These are phyloP conservation scores for Phymatocera aterrima DNA, from an alignment of 2,888 invertebrate species.

Conservation along the genomic window DNA sequence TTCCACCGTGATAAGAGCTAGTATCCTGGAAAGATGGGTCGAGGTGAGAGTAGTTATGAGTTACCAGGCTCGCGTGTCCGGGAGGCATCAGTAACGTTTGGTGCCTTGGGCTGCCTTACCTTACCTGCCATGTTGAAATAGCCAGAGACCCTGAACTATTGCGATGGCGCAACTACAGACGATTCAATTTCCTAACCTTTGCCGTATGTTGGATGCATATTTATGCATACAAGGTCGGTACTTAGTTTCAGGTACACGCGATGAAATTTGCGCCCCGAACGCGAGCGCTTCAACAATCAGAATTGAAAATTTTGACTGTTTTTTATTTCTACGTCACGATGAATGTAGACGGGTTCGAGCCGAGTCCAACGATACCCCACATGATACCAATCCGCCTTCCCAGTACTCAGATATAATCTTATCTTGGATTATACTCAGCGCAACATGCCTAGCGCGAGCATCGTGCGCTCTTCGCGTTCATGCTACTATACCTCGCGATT, in stretches of 20 bases:
- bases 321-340: not conserved
- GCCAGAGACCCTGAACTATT: slow-evolving; percentile 33
- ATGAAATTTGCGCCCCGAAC: not conserved
- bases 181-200: not conserved
- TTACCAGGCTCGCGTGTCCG: slow-evolving; percentile 49
- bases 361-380: slow-evolving; percentile 9
- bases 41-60: slow-evolving; percentile 48
- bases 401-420: not conserved
- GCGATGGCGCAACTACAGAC: slow-evolving; percentile 22
- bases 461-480: not conserved
- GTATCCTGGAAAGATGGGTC: slow-evolving; percentile 35
- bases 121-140: slow-evolving; percentile 22
- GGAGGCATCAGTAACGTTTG: slow-evolving; percentile 47
- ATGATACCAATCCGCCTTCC: not conserved
- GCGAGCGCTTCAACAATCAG: not conserved
- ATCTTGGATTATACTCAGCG: not conserved
- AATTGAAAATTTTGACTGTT: not conserved
- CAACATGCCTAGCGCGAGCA: not conserved
- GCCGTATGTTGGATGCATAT: slow-evolving; percentile 1
- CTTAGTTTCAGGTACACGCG: not conserved
- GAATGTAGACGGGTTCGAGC: not conserved
- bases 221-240: slow-evolving; percentile 1
- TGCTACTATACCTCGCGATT: not conserved
- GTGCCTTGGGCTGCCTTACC: slow-evolving; percentile 13
- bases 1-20: not conserved